These are phyloP conservation scores for Crotalus tigris DNA, from an alignment of 2,113 vertebrate species.

Conservation along the genomic window DNA sequence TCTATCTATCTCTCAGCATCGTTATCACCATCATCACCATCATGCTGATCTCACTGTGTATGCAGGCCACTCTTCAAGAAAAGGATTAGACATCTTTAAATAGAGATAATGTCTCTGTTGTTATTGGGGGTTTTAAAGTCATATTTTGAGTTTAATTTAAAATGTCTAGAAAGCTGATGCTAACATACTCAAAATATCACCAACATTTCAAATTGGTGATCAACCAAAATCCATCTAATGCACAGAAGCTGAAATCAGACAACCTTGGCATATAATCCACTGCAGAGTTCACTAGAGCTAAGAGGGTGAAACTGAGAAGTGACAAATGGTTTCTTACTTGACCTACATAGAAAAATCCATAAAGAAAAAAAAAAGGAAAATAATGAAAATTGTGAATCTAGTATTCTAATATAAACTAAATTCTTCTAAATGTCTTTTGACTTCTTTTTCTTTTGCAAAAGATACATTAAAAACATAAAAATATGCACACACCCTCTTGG, in stretches of 20 bases:
- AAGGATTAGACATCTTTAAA: background rate
- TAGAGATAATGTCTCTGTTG: background rate
- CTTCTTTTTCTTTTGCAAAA: background rate
- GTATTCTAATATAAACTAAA: background rate
- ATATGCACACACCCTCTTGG: background rate
- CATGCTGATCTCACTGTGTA: background rate
- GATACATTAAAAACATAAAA: background rate
- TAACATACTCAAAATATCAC: conserved; percentile 22
- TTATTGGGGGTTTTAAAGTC: background rate
- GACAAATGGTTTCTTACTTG: background rate
- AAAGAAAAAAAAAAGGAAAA: background rate
- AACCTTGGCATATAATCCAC: background rate
- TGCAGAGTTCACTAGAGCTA: background rate
- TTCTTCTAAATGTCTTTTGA: background rate
- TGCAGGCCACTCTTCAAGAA: background rate
- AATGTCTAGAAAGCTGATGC: conserved; percentile 34
- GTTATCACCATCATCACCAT: background rate
- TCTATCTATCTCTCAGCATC: background rate
- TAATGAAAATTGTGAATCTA: background rate
- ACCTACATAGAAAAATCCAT: background rate
- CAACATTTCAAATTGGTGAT: background rate
- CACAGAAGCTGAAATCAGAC: background rate
- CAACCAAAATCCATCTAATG: background rate
- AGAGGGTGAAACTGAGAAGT: background rate
- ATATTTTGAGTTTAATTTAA: conserved; percentile 37